Base-by-base conservation (phyloP, 2,888 invertebrate genomes). In the Hesperia comma region DNA sequence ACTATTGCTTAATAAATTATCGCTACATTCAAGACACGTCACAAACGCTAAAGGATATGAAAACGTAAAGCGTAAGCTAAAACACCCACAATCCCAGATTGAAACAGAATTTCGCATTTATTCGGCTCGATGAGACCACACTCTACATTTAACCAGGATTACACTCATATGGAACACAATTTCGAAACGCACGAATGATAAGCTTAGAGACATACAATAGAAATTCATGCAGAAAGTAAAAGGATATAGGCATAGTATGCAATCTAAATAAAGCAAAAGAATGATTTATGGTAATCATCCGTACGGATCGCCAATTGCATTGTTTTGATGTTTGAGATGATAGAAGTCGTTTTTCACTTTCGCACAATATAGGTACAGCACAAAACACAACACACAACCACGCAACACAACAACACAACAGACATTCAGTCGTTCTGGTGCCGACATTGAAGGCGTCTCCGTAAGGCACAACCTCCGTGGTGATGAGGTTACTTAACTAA, bases 121-220 rank as follows among this genome's bases (percentile, higher is more conserved):
- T 49, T 49, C 60, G 40, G 49, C 60, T 61, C 49, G 37, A 49
- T 19, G 37, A n/a, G 60, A 37, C 49, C 49, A 61, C 49, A 60
- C 51, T 61, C 49, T 33, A 61, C 49, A 61, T 49, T 61, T 37
- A 61, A 32, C 37, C 60, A 33, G 60, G 60, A 61, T 61, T 49
- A 61, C 60, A 49, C 19, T 19, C 33, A 33, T 61, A 41, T 49
- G 49, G 49, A 49, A 61, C 33, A 21, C 49, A 41, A 57, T 57
- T 57, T 26, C 41, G 41, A 21, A 49, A 19, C 41, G 21, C 56
- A 41, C 19, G 21, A 56, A 56, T 56, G 56, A 37, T 56, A 21
- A 57, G 37, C 19, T 57, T 19, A 21, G n/a, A 41, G 41, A 41
- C 26, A 17, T 8, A 21, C 43, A 49, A 49, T 49, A 19, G 49